These are phyloP conservation scores for Drosophila ficusphila DNA, from an alignment of 1,140 invertebrate species.

Conservation along the genomic window DNA sequence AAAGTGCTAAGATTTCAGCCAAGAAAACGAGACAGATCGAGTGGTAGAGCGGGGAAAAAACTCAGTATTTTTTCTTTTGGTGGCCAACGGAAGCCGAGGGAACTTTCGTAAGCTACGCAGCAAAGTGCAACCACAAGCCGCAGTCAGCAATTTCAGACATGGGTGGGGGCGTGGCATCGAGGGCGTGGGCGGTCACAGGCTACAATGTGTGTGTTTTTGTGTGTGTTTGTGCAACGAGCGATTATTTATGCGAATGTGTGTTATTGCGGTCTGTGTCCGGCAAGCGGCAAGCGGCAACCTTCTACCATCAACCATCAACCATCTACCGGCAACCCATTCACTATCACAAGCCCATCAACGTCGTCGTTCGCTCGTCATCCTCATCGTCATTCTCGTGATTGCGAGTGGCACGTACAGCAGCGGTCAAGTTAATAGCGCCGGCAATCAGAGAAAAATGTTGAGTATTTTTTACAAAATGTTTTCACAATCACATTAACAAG, in stretches of 20 bases:
- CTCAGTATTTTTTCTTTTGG: constrained; percentile 3
- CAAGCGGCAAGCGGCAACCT: constrained; percentile 50
- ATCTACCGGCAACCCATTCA: constrained; percentile 34
- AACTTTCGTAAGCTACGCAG: constrained; percentile 75
- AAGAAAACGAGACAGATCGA: constrained; percentile 14
- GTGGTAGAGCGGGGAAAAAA: constrained; percentile 1
- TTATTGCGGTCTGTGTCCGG: constrained; percentile 52
- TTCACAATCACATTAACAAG: not conserved
- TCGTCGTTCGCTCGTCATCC: constrained; percentile 45
- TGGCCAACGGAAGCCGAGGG: constrained; percentile 68
- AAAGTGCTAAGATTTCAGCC: not conserved
- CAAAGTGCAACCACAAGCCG: constrained; percentile 61
- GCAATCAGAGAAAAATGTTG: not conserved
- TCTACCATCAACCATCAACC: constrained; percentile 15
- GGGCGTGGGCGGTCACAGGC: constrained; percentile 12
- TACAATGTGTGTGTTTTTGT: constrained; percentile 33
- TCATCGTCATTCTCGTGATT: constrained; percentile 44
- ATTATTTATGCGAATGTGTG: constrained; percentile 4
- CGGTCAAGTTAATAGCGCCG: constrained; percentile 7
- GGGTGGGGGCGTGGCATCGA: constrained; percentile 53
- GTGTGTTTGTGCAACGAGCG: constrained; percentile 1
- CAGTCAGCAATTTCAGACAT: constrained; percentile 71
- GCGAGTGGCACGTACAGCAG: constrained; percentile 27
- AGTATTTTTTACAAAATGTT: not conserved
- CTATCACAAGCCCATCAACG: constrained; percentile 57